These are phyloP conservation scores for Ibycter americanus DNA, from an alignment of 2,797 vertebrate species.

Conservation along the genomic window DNA sequence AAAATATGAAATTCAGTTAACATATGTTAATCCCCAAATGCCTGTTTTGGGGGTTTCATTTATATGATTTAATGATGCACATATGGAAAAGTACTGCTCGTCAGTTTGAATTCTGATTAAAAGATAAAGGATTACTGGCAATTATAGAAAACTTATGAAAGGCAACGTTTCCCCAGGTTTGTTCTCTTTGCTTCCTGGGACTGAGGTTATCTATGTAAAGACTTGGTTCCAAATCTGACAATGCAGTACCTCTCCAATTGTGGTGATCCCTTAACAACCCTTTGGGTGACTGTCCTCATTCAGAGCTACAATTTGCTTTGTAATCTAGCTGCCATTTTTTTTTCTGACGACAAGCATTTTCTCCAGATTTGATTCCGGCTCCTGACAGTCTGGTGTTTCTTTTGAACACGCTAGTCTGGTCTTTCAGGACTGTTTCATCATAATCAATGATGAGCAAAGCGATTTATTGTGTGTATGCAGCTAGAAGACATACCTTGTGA, in stretches of 20 bases:
- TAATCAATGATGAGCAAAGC: not conserved
- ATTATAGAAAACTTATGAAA: not conserved
- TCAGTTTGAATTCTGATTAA: not conserved
- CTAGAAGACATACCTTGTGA: not conserved
- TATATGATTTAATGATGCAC: not conserved
- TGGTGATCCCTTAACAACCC: rapidly evolving
- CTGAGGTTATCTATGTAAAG: rapidly evolving
- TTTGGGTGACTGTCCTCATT: not conserved
- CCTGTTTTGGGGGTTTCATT: not conserved
- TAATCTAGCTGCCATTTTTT: not conserved
- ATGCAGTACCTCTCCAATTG: not conserved
- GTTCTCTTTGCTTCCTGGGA: not conserved
- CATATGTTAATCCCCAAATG: not conserved
- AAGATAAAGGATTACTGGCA: not conserved
- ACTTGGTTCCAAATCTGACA: not conserved
- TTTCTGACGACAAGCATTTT: not conserved
- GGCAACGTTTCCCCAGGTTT: rapidly evolving
- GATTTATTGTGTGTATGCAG: not conserved
- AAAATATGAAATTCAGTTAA: not conserved
- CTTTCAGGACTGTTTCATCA: not conserved
- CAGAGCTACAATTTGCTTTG: not conserved
- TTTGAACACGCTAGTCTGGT: not conserved
- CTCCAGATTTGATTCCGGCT: not conserved
- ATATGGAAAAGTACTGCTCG: not conserved
- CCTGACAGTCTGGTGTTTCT: not conserved